Percentiles rank a stretch among this genome's conserved stretches.
Evolutionary conservation across 2,888 invertebrate species (phyloP).

Genomic region (Mongoloraphidia duomilia): DNA sequence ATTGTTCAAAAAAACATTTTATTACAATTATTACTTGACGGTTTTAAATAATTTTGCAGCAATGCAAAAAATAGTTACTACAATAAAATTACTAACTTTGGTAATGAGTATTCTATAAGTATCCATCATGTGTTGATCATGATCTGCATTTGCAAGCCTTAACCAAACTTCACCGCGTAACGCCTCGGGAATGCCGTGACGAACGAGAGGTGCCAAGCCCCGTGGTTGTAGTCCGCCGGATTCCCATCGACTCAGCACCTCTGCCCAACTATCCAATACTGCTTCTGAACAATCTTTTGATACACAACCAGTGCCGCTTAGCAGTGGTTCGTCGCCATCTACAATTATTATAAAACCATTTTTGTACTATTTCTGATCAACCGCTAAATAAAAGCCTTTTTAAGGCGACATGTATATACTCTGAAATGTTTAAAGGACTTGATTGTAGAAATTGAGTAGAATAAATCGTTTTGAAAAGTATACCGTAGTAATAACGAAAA

Average conservation of each 20-base stretch:
- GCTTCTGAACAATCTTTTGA: slow-evolving; percentile 92
- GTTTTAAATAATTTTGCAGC: slow-evolving; percentile 6
- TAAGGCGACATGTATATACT: too few species aligned
- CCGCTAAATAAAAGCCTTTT: too few species aligned
- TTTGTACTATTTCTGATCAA: not conserved
- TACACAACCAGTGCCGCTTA: slow-evolving; percentile 96
- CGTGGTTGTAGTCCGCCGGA: slow-evolving; percentile 62
- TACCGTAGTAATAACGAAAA: too few species aligned
- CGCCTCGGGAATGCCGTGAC: slow-evolving; percentile 87
- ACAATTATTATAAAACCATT: slow-evolving; percentile 11
- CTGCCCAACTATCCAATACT: slow-evolving; percentile 85
- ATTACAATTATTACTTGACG: not conserved
- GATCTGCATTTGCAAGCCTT: slow-evolving; percentile 75
- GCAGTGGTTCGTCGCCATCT: slow-evolving; percentile 86
- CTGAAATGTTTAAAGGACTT: too few species aligned
- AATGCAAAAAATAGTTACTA: not conserved
- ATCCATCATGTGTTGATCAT: slow-evolving; percentile 75
- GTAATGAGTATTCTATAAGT: slow-evolving; percentile 84
- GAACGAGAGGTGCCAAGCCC: slow-evolving; percentile 63
- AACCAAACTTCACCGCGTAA: slow-evolving; percentile 97
- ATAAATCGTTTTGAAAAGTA: too few species aligned
- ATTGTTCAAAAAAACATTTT: not conserved
- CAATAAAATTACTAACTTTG: slow-evolving; percentile 44
- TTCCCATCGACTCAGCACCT: slow-evolving; percentile 62
- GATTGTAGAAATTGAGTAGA: too few species aligned